These are phyloP conservation scores for Poeciliopsis turneri DNA, from an alignment of 2,797 vertebrate genomes.

Conservation along the genomic window DNA sequence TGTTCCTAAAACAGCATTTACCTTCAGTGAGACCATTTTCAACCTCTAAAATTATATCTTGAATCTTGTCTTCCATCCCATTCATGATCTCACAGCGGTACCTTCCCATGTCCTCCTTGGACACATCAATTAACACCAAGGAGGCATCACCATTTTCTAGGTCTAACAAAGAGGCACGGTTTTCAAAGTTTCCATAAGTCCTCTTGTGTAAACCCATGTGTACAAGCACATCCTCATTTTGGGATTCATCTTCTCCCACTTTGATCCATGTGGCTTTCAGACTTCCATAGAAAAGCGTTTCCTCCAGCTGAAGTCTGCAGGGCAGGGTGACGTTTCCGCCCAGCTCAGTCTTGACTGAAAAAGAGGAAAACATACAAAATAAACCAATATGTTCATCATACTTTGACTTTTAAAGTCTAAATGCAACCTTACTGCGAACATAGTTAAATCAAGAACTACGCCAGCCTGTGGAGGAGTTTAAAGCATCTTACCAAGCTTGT, in stretches of 20 bases:
- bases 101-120: constrained; percentile 85
- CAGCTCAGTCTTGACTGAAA: constrained; percentile 71
- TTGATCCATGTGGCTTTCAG: constrained; percentile 94
- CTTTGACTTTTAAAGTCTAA: neutral
- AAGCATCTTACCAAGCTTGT: neutral
- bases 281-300: constrained; percentile 57
- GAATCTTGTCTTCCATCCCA: constrained; percentile 84
- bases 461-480: neutral
- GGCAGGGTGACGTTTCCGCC: constrained; percentile 84
- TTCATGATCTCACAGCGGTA: constrained; percentile 92
- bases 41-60: constrained; percentile 84
- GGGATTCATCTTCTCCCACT: constrained; percentile 83
- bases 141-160: constrained; percentile 85
- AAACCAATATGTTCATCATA: neutral
- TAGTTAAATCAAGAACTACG: neutral
- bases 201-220: constrained; percentile 90
- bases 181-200: constrained; percentile 83
- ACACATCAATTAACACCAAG: constrained; percentile 83
- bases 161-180: constrained; percentile 81
- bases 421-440: neutral
- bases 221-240: constrained; percentile 84
- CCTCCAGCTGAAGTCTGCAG: constrained; percentile 48
- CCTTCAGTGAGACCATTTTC: constrained; percentile 64
- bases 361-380: constrained; percentile 14
- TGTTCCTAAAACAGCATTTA: constrained; percentile 35